A percentile compares a stretch with the other conserved stretches of the same genome.
Evolutionary conservation across 2,888 invertebrate genomes (phyloP).

Genomic region (Lycophotia porphyrea): DNA sequence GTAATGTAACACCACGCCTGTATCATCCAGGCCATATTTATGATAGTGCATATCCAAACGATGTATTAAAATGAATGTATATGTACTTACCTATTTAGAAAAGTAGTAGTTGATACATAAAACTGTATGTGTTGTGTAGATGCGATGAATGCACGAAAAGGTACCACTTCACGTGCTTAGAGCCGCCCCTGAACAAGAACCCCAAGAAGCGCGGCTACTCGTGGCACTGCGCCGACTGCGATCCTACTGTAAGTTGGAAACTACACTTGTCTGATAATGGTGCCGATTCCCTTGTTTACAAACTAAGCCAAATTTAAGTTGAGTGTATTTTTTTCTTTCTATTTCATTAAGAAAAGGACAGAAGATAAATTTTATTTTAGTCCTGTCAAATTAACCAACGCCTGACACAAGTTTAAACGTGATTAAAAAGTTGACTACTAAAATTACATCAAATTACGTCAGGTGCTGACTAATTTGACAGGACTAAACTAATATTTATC

Average conservation of each 20-base stretch:
- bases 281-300: too few relatives aligned
- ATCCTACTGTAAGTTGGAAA: conserved; percentile 93
- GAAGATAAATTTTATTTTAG: too few relatives aligned
- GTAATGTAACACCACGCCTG: background rate
- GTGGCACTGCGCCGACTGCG: conserved; percentile 99
- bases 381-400: too few relatives aligned
- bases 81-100: background rate
- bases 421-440: too few relatives aligned
- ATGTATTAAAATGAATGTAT: conserved; percentile 3
- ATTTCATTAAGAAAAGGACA: too few relatives aligned
- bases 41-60: background rate
- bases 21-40: background rate
- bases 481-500: too few relatives aligned
- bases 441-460: too few relatives aligned
- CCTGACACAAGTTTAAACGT: too few relatives aligned
- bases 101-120: conserved; percentile 21
- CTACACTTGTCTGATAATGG: conserved; percentile 22
- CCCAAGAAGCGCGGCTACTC: conserved; percentile 98
- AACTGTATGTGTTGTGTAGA: conserved; percentile 83
- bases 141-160: conserved; percentile 97
- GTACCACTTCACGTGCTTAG: conserved; percentile 97
- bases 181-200: conserved; percentile 98
- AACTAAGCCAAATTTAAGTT: too few relatives aligned
- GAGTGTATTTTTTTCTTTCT: too few relatives aligned
- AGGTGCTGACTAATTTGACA: too few relatives aligned